phyloP scores from a whole-genome alignment of 2,888 invertebrate species.

The Sinopyrophorus schimmeli region DNA sequence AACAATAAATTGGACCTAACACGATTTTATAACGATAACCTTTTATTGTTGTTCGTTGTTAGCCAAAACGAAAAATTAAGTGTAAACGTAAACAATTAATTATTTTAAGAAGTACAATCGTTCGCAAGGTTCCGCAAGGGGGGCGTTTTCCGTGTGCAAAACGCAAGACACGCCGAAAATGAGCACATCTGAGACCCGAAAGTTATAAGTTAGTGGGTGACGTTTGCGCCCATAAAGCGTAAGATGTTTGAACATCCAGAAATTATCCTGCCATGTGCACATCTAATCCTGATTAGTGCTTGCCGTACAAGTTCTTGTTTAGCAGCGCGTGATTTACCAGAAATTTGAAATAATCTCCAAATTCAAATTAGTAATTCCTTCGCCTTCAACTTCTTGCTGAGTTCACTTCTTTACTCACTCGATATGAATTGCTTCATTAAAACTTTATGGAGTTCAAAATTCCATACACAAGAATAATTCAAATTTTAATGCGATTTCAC shows the following conservation, averaged over 20 bases:
- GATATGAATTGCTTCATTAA: slow-evolving; percentile 25
- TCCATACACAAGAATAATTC: too few relatives aligned
- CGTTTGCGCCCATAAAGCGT: slow-evolving; percentile 24
- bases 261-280: slow-evolving; percentile 36
- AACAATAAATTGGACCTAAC: background rate
- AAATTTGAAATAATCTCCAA: slow-evolving; percentile 21
- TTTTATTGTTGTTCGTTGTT: background rate
- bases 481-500: too few relatives aligned
- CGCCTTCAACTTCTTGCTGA: slow-evolving; percentile 3
- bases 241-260: slow-evolving; percentile 20
- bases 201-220: slow-evolving; percentile 19
- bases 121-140: background rate
- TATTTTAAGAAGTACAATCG: too few relatives aligned
- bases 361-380: slow-evolving; percentile 20
- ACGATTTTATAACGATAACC: background rate
- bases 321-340: slow-evolving; percentile 21
- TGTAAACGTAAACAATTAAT: too few relatives aligned
- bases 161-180: slow-evolving; percentile 1
- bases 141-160: background rate
- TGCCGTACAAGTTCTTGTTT: slow-evolving; percentile 22
- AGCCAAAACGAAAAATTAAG: too few relatives aligned
- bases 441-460: slow-evolving; percentile 13
- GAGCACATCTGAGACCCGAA: slow-evolving; percentile 1
- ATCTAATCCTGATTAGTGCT: slow-evolving; percentile 25
- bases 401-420: slow-evolving; percentile 13